phyloP scores from a whole-genome alignment of 2,113 vertebrate species.

The Atherinomorus stipes region DNA sequence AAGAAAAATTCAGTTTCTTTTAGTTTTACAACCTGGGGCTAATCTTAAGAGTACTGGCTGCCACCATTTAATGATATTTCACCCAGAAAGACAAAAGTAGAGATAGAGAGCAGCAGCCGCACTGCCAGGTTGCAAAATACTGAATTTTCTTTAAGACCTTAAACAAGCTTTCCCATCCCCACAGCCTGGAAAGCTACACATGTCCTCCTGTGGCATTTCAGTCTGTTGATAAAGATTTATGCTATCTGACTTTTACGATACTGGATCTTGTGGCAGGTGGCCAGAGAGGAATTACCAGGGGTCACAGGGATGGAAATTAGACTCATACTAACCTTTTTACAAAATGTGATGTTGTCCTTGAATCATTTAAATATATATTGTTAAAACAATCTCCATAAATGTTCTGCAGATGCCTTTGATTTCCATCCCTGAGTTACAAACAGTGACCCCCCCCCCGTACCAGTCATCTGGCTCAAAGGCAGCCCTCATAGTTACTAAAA shows the following conservation, averaged over 20 bases:
- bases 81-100: slow-evolving; percentile 40
- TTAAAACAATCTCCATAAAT: slow-evolving; percentile 38
- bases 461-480: slow-evolving; percentile 22
- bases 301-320: slow-evolving; percentile 65
- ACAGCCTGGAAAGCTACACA: slow-evolving; percentile 52
- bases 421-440: slow-evolving; percentile 69
- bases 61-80: slow-evolving; percentile 39
- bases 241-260: not conserved
- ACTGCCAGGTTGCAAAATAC: slow-evolving; percentile 59
- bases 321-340: slow-evolving; percentile 31
- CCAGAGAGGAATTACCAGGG: slow-evolving; percentile 31
- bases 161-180: slow-evolving; percentile 62
- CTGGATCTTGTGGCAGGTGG: slow-evolving; percentile 22
- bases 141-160: slow-evolving; percentile 66
- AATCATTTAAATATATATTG: slow-evolving; percentile 21
- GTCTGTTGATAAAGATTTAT: not conserved
- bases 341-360: slow-evolving; percentile 33
- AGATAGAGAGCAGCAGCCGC: slow-evolving; percentile 53
- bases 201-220: slow-evolving; percentile 28
- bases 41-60: slow-evolving; percentile 35
- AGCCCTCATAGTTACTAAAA: slow-evolving; percentile 17
- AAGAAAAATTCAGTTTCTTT: slow-evolving; percentile 52
- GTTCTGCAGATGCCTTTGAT: slow-evolving; percentile 49
- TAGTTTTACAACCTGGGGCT: slow-evolving; percentile 57
- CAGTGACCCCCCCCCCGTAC: slow-evolving; percentile 38